Conservation (phyloP, 2,888 invertebrate species). For the Nyleta sp. region DNA sequence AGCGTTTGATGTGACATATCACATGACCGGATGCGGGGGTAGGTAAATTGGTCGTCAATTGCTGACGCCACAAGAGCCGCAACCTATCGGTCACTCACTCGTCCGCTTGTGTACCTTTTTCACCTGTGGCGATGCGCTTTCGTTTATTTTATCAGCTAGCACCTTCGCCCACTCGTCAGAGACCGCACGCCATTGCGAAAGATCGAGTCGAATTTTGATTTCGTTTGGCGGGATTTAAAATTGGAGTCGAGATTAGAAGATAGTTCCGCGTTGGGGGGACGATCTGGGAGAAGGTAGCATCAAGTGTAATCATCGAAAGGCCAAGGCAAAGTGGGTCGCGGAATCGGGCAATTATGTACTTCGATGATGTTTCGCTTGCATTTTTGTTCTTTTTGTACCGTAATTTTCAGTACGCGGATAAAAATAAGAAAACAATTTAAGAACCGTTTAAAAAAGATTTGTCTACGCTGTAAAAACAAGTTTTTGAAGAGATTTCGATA, state of each 20-base stretch:
- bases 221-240: background rate
- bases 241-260: background rate
- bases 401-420: no score
- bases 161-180: no score
- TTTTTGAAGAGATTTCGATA: no score
- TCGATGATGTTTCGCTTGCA: no score
- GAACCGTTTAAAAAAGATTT: no score
- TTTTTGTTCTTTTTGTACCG: no score
- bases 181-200: no score
- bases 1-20: slow-evolving; percentile 79
- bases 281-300: slow-evolving; percentile 13
- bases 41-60: slow-evolving; percentile 82
- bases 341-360: slow-evolving; percentile 13
- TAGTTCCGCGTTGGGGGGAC: slow-evolving; percentile 28
- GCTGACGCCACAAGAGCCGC: slow-evolving; percentile 81
- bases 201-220: background rate
- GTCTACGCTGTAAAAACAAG: no score
- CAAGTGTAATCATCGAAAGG: slow-evolving; percentile 22
- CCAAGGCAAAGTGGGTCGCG: slow-evolving; percentile 52
- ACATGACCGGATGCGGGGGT: slow-evolving; percentile 83
- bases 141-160: slow-evolving; percentile 5
- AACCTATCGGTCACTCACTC: slow-evolving; percentile 80
- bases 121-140: slow-evolving; percentile 53
- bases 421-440: no score
- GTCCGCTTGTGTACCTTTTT: slow-evolving; percentile 71